Conservation (phyloP, 2,113 vertebrate genomes). For the Psilopsiagon aymara region DNA sequence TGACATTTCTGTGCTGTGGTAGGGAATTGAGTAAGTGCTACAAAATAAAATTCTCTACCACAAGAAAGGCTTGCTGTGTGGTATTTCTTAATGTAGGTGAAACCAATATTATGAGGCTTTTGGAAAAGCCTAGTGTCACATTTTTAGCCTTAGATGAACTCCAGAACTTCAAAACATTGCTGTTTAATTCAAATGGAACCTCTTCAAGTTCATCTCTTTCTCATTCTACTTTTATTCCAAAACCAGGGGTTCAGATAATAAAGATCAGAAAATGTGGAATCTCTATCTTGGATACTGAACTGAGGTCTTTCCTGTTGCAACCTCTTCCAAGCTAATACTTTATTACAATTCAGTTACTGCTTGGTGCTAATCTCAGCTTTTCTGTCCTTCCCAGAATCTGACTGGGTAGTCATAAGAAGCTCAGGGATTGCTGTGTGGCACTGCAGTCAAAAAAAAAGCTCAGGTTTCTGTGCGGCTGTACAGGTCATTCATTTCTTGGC, state of each 20-base stretch:
- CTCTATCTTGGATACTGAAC: background rate
- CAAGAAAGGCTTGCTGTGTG: constrained; percentile 49
- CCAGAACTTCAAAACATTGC: background rate
- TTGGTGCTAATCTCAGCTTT: background rate
- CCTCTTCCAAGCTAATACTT: background rate
- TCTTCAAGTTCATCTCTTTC: background rate
- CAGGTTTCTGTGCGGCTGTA: background rate
- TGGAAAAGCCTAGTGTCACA: constrained; percentile 33
- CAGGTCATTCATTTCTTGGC: background rate
- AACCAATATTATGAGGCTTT: constrained; percentile 41
- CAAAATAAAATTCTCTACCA: background rate
- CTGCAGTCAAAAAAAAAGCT: background rate
- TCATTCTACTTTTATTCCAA: background rate
- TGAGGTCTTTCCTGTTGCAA: background rate
- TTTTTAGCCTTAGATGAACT: constrained; percentile 56
- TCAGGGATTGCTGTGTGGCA: background rate
- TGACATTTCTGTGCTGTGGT: constrained; percentile 13
- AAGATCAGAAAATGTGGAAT: background rate
- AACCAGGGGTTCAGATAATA: background rate
- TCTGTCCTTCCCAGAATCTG: background rate
- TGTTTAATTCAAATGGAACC: background rate
- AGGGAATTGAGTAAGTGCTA: constrained; percentile 15
- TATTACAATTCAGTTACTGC: background rate
- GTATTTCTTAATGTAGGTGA: constrained; percentile 64
- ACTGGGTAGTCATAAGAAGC: background rate